These are phyloP conservation scores for Drosophila tanythrix DNA, from an alignment of 2,888 invertebrate genomes.

Conservation along the genomic window DNA sequence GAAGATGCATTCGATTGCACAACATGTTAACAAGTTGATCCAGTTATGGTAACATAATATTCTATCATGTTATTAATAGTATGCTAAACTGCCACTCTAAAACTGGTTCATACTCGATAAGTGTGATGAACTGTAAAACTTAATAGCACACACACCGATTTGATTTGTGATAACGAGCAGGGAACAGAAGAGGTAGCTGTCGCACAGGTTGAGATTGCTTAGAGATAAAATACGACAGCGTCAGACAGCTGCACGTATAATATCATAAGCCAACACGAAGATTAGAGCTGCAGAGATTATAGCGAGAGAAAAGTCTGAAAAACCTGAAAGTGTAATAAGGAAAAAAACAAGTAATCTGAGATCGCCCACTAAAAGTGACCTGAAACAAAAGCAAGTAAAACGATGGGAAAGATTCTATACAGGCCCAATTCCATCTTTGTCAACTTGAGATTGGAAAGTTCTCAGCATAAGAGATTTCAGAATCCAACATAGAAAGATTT, in stretches of 20 bases:
- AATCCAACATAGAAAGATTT: neutral
- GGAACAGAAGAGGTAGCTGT: neutral
- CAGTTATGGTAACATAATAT: conserved; percentile 30
- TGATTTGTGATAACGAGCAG: conserved; percentile 15
- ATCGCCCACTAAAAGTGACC: neutral
- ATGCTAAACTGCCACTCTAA: conserved; percentile 13
- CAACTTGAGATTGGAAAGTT: neutral
- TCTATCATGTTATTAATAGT: conserved; percentile 19
- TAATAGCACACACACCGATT: neutral
- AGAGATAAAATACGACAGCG: neutral
- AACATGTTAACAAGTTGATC: conserved; percentile 35
- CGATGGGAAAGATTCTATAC: neutral
- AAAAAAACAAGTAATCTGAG: neutral
- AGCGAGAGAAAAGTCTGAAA: neutral
- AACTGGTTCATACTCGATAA: conserved; percentile 32
- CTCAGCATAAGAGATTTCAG: neutral
- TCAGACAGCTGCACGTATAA: neutral
- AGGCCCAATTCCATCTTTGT: no score
- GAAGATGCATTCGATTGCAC: conserved; percentile 32
- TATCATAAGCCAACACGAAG: neutral
- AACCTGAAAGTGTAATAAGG: neutral
- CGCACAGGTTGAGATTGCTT: conserved; percentile 1
- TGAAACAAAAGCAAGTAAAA: neutral
- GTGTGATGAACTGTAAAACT: conserved; percentile 24
- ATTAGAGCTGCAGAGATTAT: neutral